Evolutionary conservation across 2,113 vertebrate species (phyloP), one percentile per base, ranked within the genome.

Genomic region (Tragulus kanchil): DNA sequence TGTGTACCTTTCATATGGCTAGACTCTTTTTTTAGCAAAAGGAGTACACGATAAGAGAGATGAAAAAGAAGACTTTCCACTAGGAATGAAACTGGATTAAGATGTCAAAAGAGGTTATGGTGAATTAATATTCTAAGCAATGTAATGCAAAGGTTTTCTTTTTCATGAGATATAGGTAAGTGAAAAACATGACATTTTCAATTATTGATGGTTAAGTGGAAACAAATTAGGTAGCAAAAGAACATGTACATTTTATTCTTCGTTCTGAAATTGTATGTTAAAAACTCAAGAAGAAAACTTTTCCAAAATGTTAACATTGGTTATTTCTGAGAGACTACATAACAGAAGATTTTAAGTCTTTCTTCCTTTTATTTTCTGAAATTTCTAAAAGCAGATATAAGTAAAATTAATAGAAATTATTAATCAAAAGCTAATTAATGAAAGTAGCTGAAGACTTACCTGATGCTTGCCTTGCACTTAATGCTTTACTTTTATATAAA

Each of bases 261-360:
- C 69, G 61, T 89, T 96, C 65, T 84, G 54, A 85, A 69, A 78
- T 65, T 89, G 28, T 45, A 58, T 52, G 31, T 92, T 95, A 36
- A 42, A 36, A 56, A 36, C 5, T 45, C 19, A 73, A 5, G 67
- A 62, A 69, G n/a, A 42, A 82, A 28, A 23, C 28, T 42, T 90
- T 83, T 94, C 31, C 3, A 67, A 85, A 92, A 83, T 59, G 50
- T 69, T 85, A 71, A 31, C 12, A 50, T 19, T 82, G 36, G 14
- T 71, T 71, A 59, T 90, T 12, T 96, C n/a, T 81, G 48, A 95
- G 28, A 96, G 17, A 14, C 2, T 95, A 16, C 4, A 28, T 69
- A 59, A 67, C 16, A 94, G 56, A 79, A 31, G 19, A 81, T 82
- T 82, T 89, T 89, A 52, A 83, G 42, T 69, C 26, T 86, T 54